Conservation (phyloP, 1,140 invertebrate genomes). For the Amyelois transitella region DNA sequence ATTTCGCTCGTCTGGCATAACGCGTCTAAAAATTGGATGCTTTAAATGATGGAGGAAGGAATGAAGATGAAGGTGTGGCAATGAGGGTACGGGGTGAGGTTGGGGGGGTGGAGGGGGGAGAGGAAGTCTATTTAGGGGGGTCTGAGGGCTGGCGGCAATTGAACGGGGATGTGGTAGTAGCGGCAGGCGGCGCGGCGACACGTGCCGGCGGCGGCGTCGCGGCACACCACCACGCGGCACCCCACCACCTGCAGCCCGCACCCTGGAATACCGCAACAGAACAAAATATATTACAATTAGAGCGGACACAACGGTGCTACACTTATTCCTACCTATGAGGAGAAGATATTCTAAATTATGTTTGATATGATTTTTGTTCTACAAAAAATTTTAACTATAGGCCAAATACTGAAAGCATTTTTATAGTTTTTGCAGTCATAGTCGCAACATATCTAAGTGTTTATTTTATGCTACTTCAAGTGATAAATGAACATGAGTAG, state of each 20-base stretch:
- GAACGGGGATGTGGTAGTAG: conserved; percentile 94
- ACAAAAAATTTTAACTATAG: too few relatives aligned
- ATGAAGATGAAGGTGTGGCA: conserved; percentile 71
- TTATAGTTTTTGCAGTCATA: too few relatives aligned
- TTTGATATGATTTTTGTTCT: too few relatives aligned
- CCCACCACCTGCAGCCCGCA: conserved; percentile 94
- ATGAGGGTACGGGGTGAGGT: conserved; percentile 49
- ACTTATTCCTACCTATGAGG: too few relatives aligned
- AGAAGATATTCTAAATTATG: too few relatives aligned
- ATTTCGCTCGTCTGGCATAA: neutral
- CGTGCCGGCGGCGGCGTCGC: conserved; percentile 93
- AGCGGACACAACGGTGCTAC: too few relatives aligned
- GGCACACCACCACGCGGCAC: conserved; percentile 94
- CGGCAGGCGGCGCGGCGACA: conserved; percentile 93
- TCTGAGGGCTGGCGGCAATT: conserved; percentile 82
- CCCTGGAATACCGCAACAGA: conserved; percentile 76
- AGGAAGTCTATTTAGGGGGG: conserved; percentile 70
- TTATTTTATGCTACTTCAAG: too few relatives aligned
- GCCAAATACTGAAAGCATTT: too few relatives aligned
- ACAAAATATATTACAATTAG: neutral
- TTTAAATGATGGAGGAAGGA: conserved; percentile 15
- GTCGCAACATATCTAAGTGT: too few relatives aligned
- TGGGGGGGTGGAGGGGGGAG: conserved; percentile 74
- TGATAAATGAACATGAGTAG: too few relatives aligned
- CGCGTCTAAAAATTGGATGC: neutral